phyloP scores from a whole-genome alignment of 2,888 invertebrate species.

The Napeogenes inachia region DNA sequence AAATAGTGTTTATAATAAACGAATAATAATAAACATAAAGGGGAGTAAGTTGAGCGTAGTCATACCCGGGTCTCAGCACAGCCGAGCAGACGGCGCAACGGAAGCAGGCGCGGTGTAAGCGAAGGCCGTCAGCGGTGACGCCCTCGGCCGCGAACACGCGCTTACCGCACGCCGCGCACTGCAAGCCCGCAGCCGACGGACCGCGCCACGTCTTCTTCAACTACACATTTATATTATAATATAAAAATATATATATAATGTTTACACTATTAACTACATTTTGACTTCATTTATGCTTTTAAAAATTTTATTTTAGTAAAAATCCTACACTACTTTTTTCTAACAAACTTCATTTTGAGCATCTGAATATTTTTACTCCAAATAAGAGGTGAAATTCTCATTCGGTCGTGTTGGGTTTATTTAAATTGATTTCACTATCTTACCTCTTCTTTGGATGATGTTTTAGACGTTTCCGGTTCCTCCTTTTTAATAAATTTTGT shows the following conservation, averaged over 20 bases:
- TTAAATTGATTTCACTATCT: slow-evolving; percentile 2
- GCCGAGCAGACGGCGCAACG: slow-evolving; percentile 95
- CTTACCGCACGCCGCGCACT: slow-evolving; percentile 85
- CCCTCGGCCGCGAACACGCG: slow-evolving; percentile 96
- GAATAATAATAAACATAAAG: not conserved
- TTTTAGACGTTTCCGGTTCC: slow-evolving; percentile 64
- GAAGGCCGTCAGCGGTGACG: slow-evolving; percentile 88
- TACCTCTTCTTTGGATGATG: slow-evolving; percentile 49
- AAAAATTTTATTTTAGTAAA: no score
- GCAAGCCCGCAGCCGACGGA: slow-evolving; percentile 78
- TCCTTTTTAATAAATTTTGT: slow-evolving; percentile 80
- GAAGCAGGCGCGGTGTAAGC: slow-evolving; percentile 95
- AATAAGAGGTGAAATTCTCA: no score
- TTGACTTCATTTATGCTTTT: no score
- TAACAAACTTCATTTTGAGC: no score
- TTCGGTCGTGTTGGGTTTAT: no score
- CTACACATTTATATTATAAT: slow-evolving; percentile 10
- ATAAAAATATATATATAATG: not conserved
- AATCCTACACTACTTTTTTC: no score
- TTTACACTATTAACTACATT: not conserved
- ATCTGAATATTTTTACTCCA: no score
- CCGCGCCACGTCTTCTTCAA: slow-evolving; percentile 58
- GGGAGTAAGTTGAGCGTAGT: not conserved
- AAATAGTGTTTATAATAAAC: slow-evolving; percentile 7
- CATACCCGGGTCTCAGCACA: slow-evolving; percentile 85